Conservation (phyloP, 1,140 invertebrate genomes). For the Temnothorax longispinosus region DNA sequence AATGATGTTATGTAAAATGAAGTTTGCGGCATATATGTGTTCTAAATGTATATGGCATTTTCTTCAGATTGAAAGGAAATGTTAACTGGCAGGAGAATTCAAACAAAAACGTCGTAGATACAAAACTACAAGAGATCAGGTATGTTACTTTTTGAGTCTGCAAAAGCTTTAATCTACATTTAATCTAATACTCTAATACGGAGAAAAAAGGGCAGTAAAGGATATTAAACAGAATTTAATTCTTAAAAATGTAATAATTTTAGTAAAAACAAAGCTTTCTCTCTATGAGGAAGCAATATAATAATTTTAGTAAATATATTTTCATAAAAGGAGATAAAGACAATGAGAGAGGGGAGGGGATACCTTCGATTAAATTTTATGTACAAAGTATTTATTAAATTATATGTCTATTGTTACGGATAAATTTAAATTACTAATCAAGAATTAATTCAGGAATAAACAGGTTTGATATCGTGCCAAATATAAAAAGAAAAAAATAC, state of each 20-base stretch:
- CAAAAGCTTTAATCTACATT: slow-evolving; percentile 50
- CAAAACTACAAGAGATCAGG: slow-evolving; percentile 77
- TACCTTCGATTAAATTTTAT: background rate
- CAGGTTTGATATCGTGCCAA: background rate
- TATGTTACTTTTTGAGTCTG: slow-evolving; percentile 71
- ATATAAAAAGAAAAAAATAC: background rate
- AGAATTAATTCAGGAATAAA: background rate
- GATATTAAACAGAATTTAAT: slow-evolving; percentile 5
- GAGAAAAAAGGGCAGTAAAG: background rate
- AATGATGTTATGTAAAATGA: slow-evolving; percentile 12
- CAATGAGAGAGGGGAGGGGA: background rate
- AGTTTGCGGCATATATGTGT: slow-evolving; percentile 31
- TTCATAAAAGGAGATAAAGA: background rate
- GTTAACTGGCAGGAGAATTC: slow-evolving; percentile 79
- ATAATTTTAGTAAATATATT: slow-evolving; percentile 1
- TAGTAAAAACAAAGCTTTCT: background rate
- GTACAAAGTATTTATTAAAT: background rate
- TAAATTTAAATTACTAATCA: slow-evolving; percentile 9
- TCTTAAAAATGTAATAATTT: slow-evolving; percentile 5
- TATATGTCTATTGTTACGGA: background rate
- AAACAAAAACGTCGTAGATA: slow-evolving; percentile 76
- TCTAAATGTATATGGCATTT: slow-evolving; percentile 73
- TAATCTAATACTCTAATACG: background rate
- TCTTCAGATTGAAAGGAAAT: slow-evolving; percentile 82
- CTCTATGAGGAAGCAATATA: background rate